A percentile compares a stretch with the other conserved stretches of the same genome.
Evolutionary conservation across 2,888 invertebrate genomes (phyloP).

Genomic region (Clanis bilineata): DNA sequence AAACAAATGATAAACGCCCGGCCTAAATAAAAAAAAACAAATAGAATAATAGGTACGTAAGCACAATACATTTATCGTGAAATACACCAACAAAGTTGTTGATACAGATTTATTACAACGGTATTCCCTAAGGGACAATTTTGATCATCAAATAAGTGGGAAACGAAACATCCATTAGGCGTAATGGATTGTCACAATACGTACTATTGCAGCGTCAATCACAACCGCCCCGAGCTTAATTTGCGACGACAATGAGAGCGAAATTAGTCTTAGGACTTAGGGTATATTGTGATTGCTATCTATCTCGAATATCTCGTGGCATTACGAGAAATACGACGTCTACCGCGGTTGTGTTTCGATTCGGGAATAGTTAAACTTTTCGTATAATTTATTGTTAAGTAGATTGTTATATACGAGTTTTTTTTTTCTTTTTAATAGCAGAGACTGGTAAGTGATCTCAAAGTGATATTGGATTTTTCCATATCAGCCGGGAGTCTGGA

Average conservation of each 20-base stretch:
- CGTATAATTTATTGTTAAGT: constrained; percentile 1
- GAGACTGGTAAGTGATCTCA: no score
- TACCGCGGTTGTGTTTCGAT: neutral
- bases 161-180: constrained; percentile 47
- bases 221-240: constrained; percentile 41
- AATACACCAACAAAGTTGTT: constrained; percentile 12
- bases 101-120: constrained; percentile 20
- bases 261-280: constrained; percentile 42
- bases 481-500: no score
- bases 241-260: constrained; percentile 45
- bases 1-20: neutral
- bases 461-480: no score
- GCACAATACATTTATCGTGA: constrained; percentile 12
- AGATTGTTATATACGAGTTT: neutral
- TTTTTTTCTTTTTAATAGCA: no score
- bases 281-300: constrained; percentile 30
- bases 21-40: neutral
- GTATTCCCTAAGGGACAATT: constrained; percentile 24
- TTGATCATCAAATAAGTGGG: constrained; percentile 41
- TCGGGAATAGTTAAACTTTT: constrained; percentile 12
- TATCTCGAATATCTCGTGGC: constrained; percentile 27
- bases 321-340: constrained; percentile 11
- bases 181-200: constrained; percentile 55
- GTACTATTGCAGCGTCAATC: constrained; percentile 49
- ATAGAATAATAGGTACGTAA: neutral